Base-by-base conservation (phyloP, 1,140 invertebrate genomes). In the Drosophila mayri region DNA sequence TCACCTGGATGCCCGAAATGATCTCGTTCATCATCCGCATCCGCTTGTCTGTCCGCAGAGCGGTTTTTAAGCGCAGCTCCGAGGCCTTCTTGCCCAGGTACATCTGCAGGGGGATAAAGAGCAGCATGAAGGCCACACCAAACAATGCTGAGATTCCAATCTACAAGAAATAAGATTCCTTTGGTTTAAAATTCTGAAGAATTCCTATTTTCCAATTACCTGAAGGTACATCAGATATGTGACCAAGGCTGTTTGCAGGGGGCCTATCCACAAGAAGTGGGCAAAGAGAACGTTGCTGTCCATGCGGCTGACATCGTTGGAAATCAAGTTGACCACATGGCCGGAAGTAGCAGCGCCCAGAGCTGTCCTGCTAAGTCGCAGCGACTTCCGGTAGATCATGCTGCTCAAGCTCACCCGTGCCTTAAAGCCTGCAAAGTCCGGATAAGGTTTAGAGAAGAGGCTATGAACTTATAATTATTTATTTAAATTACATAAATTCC, bases 11-110 rank as follows among this genome's bases (percentile, higher is more conserved):
- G 1, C 97, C 97, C 44, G 95, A 94, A 28, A 99, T 95, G 10
- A 99, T 97, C 93, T 99, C 98, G 81, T 96, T 97, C 96, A 98
- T 98, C 49, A 98, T 92, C 46, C 96, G 93, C 1, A 98, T 95
- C 75, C 98, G 94, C 83, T 97, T 95, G 91, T 99, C 98, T 0
- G 97, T 98, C 73, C 95, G 94, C 5, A 94, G 74, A 0, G 97
- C 96, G 14, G 95, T 96, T 77, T 94, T 93, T 44, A 95, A 83
- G 44, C 96, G 94, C 20, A 96, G 94, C 54, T 93, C 93, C 0
- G 96, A 95, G 5, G 95, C 96, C 54, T 95, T 94, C 82, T 95
- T 95, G 14, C 96, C 96, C 87, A 98, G 94, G 77, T 94, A 95
- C 74, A 95, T 96, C 96, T 98, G 97, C 47, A 98, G 92, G 0